These are phyloP conservation scores for Pemphigus obesinymphae DNA, from an alignment of 1,140 invertebrate genomes.

Conservation along the genomic window DNA sequence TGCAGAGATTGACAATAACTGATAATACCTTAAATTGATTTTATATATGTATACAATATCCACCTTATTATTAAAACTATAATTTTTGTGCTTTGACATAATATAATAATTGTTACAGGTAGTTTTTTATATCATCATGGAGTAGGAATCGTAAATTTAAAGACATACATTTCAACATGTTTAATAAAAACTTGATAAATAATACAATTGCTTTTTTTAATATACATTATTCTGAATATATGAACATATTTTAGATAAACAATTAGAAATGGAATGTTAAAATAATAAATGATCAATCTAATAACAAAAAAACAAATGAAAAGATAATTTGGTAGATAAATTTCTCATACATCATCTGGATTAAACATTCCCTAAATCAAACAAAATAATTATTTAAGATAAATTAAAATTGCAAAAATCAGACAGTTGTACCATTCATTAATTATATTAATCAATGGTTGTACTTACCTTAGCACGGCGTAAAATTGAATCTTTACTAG, in stretches of 20 bases:
- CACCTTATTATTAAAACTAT: too few relatives aligned
- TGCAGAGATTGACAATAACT: too few relatives aligned
- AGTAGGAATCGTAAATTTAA: too few relatives aligned
- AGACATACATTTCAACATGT: too few relatives aligned
- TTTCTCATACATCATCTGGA: constrained; percentile 60
- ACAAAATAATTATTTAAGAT: constrained; percentile 29
- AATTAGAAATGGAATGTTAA: constrained; percentile 35
- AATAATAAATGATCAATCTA: constrained; percentile 26
- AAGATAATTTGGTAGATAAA: constrained; percentile 9
- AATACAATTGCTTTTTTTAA: neutral
- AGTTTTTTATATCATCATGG: too few relatives aligned
- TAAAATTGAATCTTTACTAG: constrained; percentile 95
- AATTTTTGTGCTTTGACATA: too few relatives aligned
- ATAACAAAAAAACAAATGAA: constrained; percentile 36
- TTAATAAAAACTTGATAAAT: neutral
- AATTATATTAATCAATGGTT: too few relatives aligned
- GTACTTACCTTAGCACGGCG: constrained; percentile 80
- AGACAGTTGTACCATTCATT: neutral
- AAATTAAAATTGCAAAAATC: neutral
- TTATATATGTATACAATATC: too few relatives aligned
- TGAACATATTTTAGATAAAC: constrained; percentile 14
- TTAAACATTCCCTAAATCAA: constrained; percentile 78
- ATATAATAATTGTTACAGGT: too few relatives aligned
- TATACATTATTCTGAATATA: neutral
- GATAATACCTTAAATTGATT: too few relatives aligned